Evolutionary conservation across 2,113 vertebrate genomes (phyloP), one percentile per base, ranked within the genome.

Genomic region (Ceyx melanurus): DNA sequence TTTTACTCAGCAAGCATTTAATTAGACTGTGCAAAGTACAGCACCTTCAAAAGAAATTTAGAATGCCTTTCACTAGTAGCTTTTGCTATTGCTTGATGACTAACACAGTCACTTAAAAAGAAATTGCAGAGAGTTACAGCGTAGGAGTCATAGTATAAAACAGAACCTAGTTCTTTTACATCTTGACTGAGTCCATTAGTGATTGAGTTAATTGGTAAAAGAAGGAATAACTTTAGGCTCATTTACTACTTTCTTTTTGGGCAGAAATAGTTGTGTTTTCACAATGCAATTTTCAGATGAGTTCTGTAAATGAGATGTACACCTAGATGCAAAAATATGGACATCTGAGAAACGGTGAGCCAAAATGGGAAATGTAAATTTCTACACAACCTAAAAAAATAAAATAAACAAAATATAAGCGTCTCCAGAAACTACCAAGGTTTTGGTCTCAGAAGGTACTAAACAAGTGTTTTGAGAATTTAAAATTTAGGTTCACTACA

Each of bases 11-110:
- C 11, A 85, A 64, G 14, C 26, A 82, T 85, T 94, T 94, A 76
- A 88, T 75, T 88, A 91, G 54, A 60, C 19, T 65, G 43, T 79
- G 26, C 15, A 72, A 96, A 94, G 40, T 35, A 80, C 54, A 93
- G 13, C 26, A 88, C 28, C 54, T 88, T 93, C 67, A 85, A 94
- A 91, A 91, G 67, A 92, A 86, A 53, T 80, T 60, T 35, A 68
- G 31, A 86, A 73, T 80, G 60, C 31, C 22, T 82, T 88, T 82
- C 66, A 33, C 22, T 84, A 65, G 25, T n/a, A 85, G 20, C 5
- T 82, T 79, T 72, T 79, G 7, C 29, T 62, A 60, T 65, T 11
- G 15, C 35, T 82, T 65, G 15, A 53, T 57, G 20, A 37, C 53
- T 84, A 87, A 43, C 6, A 50, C 10, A 37, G 6, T 84, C 26